Evolutionary conservation across 2,113 vertebrate species (phyloP).

Genomic region (Thinocorus orbignyianus): DNA sequence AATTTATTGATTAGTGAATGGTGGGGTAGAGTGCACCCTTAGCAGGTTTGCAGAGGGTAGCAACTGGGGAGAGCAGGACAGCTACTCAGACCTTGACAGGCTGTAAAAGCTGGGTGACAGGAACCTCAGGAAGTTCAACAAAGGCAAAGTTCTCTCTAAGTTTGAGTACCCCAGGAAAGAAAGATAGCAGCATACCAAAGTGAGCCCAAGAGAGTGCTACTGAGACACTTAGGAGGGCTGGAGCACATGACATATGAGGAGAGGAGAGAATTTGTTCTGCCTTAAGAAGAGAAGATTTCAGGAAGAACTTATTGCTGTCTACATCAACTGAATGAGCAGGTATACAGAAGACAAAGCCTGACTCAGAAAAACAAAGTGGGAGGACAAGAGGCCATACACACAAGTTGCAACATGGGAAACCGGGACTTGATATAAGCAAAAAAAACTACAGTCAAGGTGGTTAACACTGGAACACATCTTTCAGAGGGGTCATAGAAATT

Average conservation of each 20-base stretch:
- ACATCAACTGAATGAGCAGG: background rate
- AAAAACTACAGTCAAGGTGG: background rate
- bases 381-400: background rate
- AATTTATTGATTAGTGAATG: background rate
- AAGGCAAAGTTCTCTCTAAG: background rate
- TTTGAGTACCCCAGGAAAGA: background rate
- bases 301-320: background rate
- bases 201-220: background rate
- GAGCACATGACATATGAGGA: background rate
- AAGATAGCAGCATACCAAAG: background rate
- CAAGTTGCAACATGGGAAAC: background rate
- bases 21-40: background rate
- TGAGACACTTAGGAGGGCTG: background rate
- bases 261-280: background rate
- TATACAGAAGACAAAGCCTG: background rate
- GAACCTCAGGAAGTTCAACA: background rate
- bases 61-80: background rate
- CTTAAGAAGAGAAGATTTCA: background rate
- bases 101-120: background rate
- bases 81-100: background rate
- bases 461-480: background rate
- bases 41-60: background rate
- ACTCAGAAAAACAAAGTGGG: background rate
- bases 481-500: background rate
- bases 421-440: background rate